A percentile compares a stretch with the other conserved stretches of the same genome.
Conservation (phyloP, 2,888 invertebrate species). For the Geotrupes spiniger region DNA sequence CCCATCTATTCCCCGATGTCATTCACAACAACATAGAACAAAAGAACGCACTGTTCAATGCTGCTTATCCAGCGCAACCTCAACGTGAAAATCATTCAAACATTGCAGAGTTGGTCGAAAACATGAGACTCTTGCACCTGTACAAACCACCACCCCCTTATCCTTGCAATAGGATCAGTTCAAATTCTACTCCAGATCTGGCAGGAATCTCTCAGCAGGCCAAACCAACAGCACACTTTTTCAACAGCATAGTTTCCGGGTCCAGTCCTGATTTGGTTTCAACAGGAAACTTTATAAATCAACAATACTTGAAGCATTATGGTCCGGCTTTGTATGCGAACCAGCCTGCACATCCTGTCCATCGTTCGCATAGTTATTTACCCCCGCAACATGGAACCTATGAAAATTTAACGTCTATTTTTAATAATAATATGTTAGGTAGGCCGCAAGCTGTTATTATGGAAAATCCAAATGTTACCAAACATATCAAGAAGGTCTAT, state of each 20-base stretch:
- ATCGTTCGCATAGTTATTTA: slow-evolving; percentile 48
- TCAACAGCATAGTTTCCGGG: slow-evolving; percentile 61
- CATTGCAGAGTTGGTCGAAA: slow-evolving; percentile 50
- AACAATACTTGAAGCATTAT: slow-evolving; percentile 40
- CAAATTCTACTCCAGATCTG: slow-evolving; percentile 81
- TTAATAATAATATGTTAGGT: slow-evolving; percentile 49
- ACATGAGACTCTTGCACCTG: slow-evolving; percentile 62
- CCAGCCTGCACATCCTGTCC: slow-evolving; percentile 42
- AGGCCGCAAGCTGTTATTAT: slow-evolving; percentile 53
- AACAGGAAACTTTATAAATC: slow-evolving; percentile 62
- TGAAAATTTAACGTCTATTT: slow-evolving; percentile 65
- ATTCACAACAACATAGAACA: slow-evolving; percentile 55
- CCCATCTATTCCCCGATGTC: slow-evolving; percentile 62
- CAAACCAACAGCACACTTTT: slow-evolving; percentile 42
- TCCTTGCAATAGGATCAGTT: slow-evolving; percentile 72
- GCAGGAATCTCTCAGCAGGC: slow-evolving; percentile 65
- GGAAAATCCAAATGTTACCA: slow-evolving; percentile 58
- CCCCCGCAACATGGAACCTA: slow-evolving; percentile 65
- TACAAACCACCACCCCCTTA: slow-evolving; percentile 86
- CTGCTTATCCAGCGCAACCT: slow-evolving; percentile 33
- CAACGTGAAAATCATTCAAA: slow-evolving; percentile 36
- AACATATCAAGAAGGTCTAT: slow-evolving; percentile 61
- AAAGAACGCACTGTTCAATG: slow-evolving; percentile 34
- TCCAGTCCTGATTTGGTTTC: slow-evolving; percentile 79
- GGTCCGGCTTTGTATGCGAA: slow-evolving; percentile 35